Base-by-base conservation (phyloP, 2,797 vertebrate genomes). In the Fringilla coelebs region DNA sequence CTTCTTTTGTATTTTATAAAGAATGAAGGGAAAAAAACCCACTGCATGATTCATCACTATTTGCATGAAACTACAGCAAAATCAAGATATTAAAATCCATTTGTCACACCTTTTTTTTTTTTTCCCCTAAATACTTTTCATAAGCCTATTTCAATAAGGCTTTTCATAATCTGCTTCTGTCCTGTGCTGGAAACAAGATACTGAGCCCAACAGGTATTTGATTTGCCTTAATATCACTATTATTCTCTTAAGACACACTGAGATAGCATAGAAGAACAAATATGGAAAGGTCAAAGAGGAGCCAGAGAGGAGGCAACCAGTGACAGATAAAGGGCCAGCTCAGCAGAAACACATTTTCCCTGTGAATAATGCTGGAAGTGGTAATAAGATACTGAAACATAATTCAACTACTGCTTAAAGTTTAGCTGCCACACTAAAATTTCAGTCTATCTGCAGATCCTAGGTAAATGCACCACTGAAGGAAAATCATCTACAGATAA, bases 81-180 rank as follows among this genome's bases (percentile, higher is more conserved):
- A 94, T 79, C 78, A 73, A 95, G 90, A 92, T 87, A 90, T 61
- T 92, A 92, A 93, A 94, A 92, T 43, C 84, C 28, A 92, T 95
- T 92, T 96, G 52, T 66, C 51, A 76, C 52, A 38, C 17, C 4
- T 65, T 57, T 31, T 70, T 22, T 67, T 43, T 67, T 78, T 22
- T 58, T 3, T 13, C 7, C 8, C 10, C 36, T 40, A 52, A 79
- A 68, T 55, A 73, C 51, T 74, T 88, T 45, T 76, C 84, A 84
- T 84, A 93, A 84, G 55, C 84, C 83, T 86, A 17, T 93, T 95
- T 94, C 85, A 63, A 41, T 90, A 85, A 88, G 20, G 63, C 74
- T 93, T 89, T 76, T 87, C 60, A 95, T 73, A 85, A 96, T 85
- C 74, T 4, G 18, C 20, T 81, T 76, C 84, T 85, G 67, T 61